Conservation (phyloP, 2,888 invertebrate species). For the Aspidiotus rigidus region DNA sequence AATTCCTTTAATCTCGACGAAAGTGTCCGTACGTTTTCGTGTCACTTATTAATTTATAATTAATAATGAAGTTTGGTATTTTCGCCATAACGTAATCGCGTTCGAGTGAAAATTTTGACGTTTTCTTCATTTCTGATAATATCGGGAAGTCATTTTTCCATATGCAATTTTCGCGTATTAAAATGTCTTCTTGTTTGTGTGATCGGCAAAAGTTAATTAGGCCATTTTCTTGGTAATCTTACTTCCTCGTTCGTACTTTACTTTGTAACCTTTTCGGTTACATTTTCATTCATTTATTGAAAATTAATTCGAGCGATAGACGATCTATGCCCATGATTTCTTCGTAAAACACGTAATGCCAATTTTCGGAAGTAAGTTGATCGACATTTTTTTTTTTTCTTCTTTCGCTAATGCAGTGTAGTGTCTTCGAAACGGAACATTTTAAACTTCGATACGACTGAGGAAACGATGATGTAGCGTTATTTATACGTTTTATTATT, state of each 20-base stretch:
- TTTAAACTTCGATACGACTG: not conserved
- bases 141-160: slow-evolving; percentile 9
- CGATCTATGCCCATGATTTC: not conserved
- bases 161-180: slow-evolving; percentile 20
- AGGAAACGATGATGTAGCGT: not conserved
- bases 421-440: not conserved
- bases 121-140: slow-evolving; percentile 1
- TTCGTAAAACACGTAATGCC: not conserved
- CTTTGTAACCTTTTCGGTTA: no score
- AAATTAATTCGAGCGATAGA: no score
- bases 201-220: slow-evolving; percentile 28
- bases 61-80: slow-evolving; percentile 21
- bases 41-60: slow-evolving; percentile 9
- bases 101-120: slow-evolving; percentile 11
- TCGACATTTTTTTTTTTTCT: slow-evolving; percentile 10
- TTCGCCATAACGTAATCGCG: slow-evolving; percentile 22
- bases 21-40: slow-evolving; percentile 15
- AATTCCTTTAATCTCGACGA: slow-evolving; percentile 10
- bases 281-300: no score
- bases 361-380: slow-evolving; percentile 30
- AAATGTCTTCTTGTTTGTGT: slow-evolving; percentile 26
- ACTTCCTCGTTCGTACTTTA: not conserved
- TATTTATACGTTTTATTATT: not conserved
- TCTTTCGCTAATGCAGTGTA: slow-evolving; percentile 2
- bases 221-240: slow-evolving; percentile 13